Conservation (phyloP, 2,888 invertebrate genomes). For the Thysanoteuthis rhombus region DNA sequence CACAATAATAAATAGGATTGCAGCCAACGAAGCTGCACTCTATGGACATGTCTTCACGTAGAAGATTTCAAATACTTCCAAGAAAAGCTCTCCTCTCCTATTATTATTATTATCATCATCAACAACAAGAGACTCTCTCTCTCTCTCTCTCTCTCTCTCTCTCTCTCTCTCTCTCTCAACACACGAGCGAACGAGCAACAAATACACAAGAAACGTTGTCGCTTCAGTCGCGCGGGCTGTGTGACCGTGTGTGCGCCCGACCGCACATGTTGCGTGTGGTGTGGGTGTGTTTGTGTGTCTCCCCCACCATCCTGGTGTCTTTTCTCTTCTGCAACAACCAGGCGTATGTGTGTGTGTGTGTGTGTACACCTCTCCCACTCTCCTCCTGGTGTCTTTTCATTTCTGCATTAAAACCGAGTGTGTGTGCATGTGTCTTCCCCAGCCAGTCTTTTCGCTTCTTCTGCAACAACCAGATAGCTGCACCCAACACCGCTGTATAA, state of each 20-base stretch:
- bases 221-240: neutral
- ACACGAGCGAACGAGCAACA: neutral
- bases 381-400: no score
- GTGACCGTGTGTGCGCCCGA: neutral
- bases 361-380: no score
- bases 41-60: neutral
- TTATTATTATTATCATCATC: no score
- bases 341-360: no score
- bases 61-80: neutral
- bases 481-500: neutral
- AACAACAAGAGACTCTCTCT: neutral
- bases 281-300: neutral
- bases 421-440: no score
- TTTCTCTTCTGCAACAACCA: no score
- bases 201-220: neutral
- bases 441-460: no score
- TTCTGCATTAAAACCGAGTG: no score
- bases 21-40: neutral
- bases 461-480: conserved; percentile 12
- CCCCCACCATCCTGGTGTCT: neutral
- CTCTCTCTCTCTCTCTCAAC: neutral
- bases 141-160: neutral
- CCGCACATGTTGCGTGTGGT: neutral
- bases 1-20: neutral
- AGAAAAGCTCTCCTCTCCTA: neutral